Evolutionary conservation across 2,113 vertebrate genomes (phyloP).

Genomic region (Saiga tatarica): DNA sequence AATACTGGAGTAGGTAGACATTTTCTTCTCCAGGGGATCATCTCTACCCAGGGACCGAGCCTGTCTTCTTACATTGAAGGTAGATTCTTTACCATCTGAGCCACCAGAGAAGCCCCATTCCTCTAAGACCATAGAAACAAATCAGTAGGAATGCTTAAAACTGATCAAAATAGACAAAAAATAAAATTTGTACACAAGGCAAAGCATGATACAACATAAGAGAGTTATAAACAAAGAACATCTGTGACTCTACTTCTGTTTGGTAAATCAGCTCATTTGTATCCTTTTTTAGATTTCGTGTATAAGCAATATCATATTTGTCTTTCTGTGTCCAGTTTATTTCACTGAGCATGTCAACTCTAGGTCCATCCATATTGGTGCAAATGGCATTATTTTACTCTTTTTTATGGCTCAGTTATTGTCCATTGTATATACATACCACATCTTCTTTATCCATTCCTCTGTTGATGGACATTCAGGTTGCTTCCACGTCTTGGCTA

Average conservation of each 20-base stretch:
- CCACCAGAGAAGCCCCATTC: background rate
- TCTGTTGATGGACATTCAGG: background rate
- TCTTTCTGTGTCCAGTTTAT: background rate
- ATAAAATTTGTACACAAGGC: background rate
- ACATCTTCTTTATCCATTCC: background rate
- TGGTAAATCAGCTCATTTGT: background rate
- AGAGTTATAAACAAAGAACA: background rate
- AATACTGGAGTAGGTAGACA: background rate
- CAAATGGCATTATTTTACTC: background rate
- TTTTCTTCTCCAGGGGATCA: background rate
- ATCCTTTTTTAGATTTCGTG: background rate
- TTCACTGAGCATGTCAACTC: background rate
- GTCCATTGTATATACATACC: background rate
- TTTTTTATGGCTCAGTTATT: background rate
- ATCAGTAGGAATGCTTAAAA: background rate
- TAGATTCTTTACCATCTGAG: background rate
- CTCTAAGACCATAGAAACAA: background rate
- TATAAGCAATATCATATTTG: background rate
- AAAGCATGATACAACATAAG: background rate
- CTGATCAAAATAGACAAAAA: background rate
- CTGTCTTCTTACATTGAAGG: background rate
- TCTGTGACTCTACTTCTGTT: background rate
- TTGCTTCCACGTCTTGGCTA: background rate
- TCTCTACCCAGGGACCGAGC: background rate
- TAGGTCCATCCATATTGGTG: background rate